Conservation (phyloP, 2,113 vertebrate genomes). For the Helogale parvula region DNA sequence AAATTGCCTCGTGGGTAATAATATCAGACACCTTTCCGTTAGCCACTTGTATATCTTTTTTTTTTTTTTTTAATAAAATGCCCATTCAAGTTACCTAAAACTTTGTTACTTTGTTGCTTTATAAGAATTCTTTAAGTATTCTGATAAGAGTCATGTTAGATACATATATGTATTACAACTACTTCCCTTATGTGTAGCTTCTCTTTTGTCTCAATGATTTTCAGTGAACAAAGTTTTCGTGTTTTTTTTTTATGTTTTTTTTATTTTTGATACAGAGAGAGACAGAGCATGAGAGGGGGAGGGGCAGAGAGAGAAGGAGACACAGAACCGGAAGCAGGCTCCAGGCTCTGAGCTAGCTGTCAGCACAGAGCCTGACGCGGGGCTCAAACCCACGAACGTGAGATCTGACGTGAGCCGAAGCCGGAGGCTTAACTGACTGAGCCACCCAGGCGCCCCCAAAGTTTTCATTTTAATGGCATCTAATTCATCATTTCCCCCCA, state of each 20-base stretch:
- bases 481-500: not conserved
- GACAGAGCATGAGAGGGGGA: too few species aligned
- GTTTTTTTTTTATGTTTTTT: too few species aligned
- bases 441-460: too few species aligned
- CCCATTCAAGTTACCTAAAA: not conserved
- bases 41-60: not conserved
- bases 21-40: not conserved
- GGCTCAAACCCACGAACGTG: too few species aligned
- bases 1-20: not conserved
- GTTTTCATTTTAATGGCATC: conserved; percentile 19
- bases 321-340: too few species aligned
- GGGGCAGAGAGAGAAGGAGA: too few species aligned
- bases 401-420: too few species aligned
- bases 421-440: too few species aligned
- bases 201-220: not conserved
- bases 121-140: not conserved
- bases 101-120: not conserved
- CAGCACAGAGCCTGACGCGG: too few species aligned
- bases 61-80: not conserved
- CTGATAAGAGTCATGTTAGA: not conserved
- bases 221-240: not conserved
- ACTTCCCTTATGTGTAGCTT: not conserved
- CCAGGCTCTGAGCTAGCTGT: too few species aligned
- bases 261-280: too few species aligned
- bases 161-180: not conserved